These are phyloP conservation scores for Drosophila watanabei DNA, from an alignment of 1,140 invertebrate species.

Conservation along the genomic window DNA sequence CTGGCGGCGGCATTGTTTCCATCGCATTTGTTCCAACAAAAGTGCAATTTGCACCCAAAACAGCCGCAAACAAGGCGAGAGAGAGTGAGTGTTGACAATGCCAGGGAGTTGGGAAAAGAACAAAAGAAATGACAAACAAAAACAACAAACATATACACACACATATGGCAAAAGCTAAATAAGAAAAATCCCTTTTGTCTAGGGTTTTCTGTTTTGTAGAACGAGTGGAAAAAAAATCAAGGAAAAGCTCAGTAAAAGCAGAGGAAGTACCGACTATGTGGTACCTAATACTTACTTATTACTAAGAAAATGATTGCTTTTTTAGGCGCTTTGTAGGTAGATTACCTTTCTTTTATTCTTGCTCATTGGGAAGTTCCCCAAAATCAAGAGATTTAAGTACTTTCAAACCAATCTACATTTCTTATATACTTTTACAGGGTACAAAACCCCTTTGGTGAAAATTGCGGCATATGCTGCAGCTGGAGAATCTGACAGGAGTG, in stretches of 20 bases:
- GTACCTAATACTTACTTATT: background rate
- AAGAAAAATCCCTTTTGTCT: slow-evolving; percentile 55
- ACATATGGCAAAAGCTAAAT: slow-evolving; percentile 56
- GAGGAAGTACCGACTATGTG: background rate
- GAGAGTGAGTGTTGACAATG: slow-evolving; percentile 78
- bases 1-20: slow-evolving; percentile 69
- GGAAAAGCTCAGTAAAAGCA: slow-evolving; percentile 21
- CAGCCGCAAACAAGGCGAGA: slow-evolving; percentile 46
- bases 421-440: background rate
- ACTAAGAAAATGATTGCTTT: background rate
- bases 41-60: slow-evolving; percentile 82
- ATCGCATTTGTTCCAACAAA: slow-evolving; percentile 78
- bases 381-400: background rate
- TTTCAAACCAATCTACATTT: background rate
- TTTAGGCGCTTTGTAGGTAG: background rate
- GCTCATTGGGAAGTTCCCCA: accelerated
- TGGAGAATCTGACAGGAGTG: slow-evolving; percentile 21
- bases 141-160: slow-evolving; percentile 43
- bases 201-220: slow-evolving; percentile 56
- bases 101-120: slow-evolving; percentile 37
- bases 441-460: slow-evolving; percentile 53
- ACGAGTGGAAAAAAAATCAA: slow-evolving; percentile 67
- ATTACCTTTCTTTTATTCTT: too few relatives aligned
- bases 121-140: slow-evolving; percentile 60
- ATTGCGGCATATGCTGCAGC: slow-evolving; percentile 62